Evolutionary conservation across 2,888 invertebrate genomes (phyloP), one percentile per base, ranked within the genome.

Genomic region (Copidosoma aretas): DNA sequence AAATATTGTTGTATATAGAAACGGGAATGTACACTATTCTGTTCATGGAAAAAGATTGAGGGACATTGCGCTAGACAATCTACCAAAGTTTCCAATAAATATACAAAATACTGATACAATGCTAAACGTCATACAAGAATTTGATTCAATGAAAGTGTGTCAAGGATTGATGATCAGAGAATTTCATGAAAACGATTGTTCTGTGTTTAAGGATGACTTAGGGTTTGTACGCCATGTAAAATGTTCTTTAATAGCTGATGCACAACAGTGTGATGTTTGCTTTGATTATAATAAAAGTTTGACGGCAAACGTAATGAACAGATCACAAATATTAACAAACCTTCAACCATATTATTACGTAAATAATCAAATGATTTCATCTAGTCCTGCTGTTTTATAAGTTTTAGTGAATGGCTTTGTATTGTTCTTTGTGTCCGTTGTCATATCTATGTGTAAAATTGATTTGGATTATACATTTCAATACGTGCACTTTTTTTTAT

Each of bases 271-370:
- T 57, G 41, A 72, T 60, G 14, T 25, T 22, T 72, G 71, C 57
- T 67, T 21, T 59, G 17, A 64, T 43, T 70, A 72, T 62, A 72
- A 62, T 60, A 61, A 72, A 32, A 64, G 67, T 66, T 64, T 71
- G 60, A 22, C 54, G 12, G 3, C 43, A 3, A 46, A 3, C 15
- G 12, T 46, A 12, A 46, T 15, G 1, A 46, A 46, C 17, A 46
- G 43, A 12, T 32, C 32, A 3, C 32, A 32, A 32, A 32, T 32
- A 32, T 22, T 14, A 21, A 53, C 22, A 17, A 22, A 21, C 12
- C 1, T 53, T 12, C 22, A 53, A 21, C 15, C 25, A 24, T 17
- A 56, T 56, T 1, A 56, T 12, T 32, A 32, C 8, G 8, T 32
- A 32, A 32, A 8, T 32, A 32, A 32, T 32, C 32, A 32, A 32